Evolutionary conservation across 1,140 invertebrate species (phyloP).

Genomic region (Caerostris darwini): DNA sequence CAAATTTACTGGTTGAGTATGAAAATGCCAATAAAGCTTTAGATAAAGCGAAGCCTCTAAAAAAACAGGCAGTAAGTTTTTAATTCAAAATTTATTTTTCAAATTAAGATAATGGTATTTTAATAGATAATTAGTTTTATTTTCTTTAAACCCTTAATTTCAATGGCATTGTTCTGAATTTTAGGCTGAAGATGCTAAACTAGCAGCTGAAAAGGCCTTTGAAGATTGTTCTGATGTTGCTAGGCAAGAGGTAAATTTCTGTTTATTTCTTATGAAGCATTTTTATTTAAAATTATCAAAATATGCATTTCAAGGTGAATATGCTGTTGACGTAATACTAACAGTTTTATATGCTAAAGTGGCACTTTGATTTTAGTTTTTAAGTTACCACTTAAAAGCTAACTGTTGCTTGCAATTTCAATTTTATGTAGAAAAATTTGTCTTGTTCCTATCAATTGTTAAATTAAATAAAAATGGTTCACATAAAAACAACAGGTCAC

Average conservation of each 20-base stretch:
- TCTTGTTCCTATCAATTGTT: too few relatives aligned
- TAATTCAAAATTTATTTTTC: background rate
- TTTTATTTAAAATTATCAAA: too few relatives aligned
- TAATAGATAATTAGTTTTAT: background rate
- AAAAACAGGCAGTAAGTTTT: conserved; percentile 81
- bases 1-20: conserved; percentile 82
- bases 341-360: too few relatives aligned
- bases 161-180: background rate
- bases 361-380: too few relatives aligned
- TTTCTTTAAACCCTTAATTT: background rate
- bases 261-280: background rate
- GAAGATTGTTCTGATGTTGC: conserved; percentile 79
- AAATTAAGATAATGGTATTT: background rate
- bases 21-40: conserved; percentile 82
- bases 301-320: too few relatives aligned
- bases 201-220: conserved; percentile 79
- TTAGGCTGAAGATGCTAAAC: conserved; percentile 79
- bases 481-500: too few relatives aligned
- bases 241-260: conserved; percentile 77
- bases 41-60: conserved; percentile 83
- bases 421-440: too few relatives aligned
- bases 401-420: too few relatives aligned
- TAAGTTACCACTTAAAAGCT: too few relatives aligned
- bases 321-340: too few relatives aligned
- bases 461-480: too few relatives aligned